Evolutionary conservation across 1,140 invertebrate species (phyloP).

Genomic region (Diabrotica undecimpunctata): DNA sequence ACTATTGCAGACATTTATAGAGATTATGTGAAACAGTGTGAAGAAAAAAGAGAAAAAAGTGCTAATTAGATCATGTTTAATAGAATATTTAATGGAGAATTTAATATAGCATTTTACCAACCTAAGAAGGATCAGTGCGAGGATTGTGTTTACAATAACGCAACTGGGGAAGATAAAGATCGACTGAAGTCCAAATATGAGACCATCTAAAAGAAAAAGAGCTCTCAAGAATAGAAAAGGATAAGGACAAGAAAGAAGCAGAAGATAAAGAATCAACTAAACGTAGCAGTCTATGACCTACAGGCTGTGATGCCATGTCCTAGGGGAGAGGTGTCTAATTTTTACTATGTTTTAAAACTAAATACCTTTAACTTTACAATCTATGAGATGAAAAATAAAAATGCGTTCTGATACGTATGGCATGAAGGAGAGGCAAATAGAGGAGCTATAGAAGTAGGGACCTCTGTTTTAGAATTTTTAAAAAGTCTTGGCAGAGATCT

Average conservation of each 20-base stretch:
- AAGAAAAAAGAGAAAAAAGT: too few relatives aligned
- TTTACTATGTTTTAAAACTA: constrained; percentile 44
- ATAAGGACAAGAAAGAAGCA: constrained; percentile 14
- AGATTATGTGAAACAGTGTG: constrained; percentile 33
- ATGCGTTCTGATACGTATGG: constrained; percentile 40
- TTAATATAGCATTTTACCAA: constrained; percentile 40
- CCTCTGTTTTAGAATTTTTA: constrained; percentile 21
- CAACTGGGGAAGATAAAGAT: constrained; percentile 30
- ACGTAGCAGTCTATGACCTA: constrained; percentile 44
- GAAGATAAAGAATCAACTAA: constrained; percentile 12
- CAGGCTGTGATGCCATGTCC: constrained; percentile 44
- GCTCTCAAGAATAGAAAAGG: constrained; percentile 14
- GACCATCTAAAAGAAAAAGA: constrained; percentile 16
- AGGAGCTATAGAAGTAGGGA: constrained; percentile 39
- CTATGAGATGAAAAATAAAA: constrained; percentile 35
- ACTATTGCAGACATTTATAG: constrained; percentile 41
- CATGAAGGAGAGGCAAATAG: constrained; percentile 32
- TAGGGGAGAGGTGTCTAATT: constrained; percentile 39
- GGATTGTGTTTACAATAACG: constrained; percentile 16
- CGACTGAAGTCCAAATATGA: constrained; percentile 28
- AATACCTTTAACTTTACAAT: constrained; percentile 42
- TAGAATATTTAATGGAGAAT: constrained; percentile 39
- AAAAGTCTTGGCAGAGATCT: constrained; percentile 5
- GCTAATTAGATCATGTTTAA: constrained; percentile 36
- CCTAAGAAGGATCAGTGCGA: constrained; percentile 37